Evolutionary conservation across 2,113 vertebrate species (phyloP).

Genomic region (Rafetus swinhoei): DNA sequence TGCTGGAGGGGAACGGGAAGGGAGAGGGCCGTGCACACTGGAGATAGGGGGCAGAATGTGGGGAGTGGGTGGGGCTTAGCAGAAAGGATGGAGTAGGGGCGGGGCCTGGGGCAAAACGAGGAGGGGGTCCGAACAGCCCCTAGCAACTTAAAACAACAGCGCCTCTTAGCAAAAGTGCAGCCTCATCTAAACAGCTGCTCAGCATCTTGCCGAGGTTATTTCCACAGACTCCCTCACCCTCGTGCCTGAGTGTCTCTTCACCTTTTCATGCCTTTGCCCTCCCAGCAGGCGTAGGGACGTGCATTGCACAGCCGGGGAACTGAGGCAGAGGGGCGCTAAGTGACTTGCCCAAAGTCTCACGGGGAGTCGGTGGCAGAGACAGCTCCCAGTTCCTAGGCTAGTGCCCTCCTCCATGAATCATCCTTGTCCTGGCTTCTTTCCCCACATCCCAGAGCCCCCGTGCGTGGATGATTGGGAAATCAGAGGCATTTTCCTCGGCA

Average conservation of each 20-base stretch:
- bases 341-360: neutral
- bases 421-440: neutral
- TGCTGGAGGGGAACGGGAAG: no score
- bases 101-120: no score
- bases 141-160: no score
- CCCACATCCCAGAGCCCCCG: rapidly evolving
- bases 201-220: neutral
- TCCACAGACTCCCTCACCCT: neutral
- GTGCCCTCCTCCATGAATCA: neutral
- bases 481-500: neutral
- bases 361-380: neutral
- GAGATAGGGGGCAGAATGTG: no score
- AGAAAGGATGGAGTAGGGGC: no score
- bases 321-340: neutral
- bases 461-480: neutral
- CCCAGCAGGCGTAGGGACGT: neutral
- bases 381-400: neutral
- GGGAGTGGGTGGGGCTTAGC: no score
- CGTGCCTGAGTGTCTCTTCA: neutral
- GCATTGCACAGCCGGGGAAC: neutral
- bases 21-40: no score
- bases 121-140: no score
- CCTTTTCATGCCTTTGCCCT: neutral
- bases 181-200: neutral
- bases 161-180: neutral